Conservation (phyloP, 2,888 invertebrate genomes). For the Tolmerus cingulatus region DNA sequence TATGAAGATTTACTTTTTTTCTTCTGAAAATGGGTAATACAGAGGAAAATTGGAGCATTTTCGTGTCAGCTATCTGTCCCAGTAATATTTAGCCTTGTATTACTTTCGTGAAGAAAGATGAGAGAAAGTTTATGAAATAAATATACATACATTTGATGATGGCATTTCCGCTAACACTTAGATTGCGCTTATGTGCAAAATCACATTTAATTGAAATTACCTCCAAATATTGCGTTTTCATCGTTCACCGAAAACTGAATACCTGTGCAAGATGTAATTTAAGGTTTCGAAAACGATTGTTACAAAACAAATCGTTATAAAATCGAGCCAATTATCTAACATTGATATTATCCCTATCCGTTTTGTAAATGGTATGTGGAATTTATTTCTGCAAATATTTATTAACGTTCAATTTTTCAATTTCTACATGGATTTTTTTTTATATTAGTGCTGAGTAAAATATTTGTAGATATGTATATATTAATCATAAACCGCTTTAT, state of each 20-base stretch:
- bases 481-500: neutral
- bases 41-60: neutral
- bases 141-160: neutral
- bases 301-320: neutral
- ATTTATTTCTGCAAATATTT: neutral
- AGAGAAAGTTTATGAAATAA: neutral
- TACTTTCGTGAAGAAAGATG: neutral
- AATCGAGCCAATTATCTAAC: neutral
- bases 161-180: neutral
- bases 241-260: neutral
- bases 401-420: neutral
- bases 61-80: neutral
- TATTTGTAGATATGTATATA: neutral
- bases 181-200: neutral
- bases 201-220: neutral
- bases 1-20: neutral
- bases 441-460: neutral
- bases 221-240: neutral
- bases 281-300: neutral
- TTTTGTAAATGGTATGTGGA: neutral
- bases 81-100: neutral
- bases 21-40: neutral
- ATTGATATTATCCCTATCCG: neutral
- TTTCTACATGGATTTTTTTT: neutral
- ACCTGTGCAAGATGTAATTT: neutral